A percentile compares a stretch with the other conserved stretches of the same genome.
Conservation (phyloP, 1,140 invertebrate species). For the Harlomillsia oculata region DNA sequence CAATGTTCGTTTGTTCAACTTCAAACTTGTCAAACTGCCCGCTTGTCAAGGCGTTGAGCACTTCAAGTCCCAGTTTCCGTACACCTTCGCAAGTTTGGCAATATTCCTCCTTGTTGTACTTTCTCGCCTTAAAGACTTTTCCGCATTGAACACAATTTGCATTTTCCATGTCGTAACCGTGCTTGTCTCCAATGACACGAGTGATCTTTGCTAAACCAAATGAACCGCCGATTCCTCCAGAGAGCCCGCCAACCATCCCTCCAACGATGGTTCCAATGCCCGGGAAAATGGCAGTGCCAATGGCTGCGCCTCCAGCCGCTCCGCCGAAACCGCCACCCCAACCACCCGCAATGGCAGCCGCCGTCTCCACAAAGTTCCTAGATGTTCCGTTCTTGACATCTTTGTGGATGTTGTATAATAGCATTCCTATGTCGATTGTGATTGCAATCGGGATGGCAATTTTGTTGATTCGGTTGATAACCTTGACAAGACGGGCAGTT, state of each 20-base stretch:
- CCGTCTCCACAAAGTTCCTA: conserved; percentile 8
- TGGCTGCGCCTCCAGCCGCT: not conserved
- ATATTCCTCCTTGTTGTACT: too few relatives aligned
- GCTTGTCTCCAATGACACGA: not conserved
- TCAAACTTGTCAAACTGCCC: too few relatives aligned
- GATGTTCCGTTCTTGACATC: not conserved
- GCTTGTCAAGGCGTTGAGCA: too few relatives aligned
- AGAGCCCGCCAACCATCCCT: not conserved
- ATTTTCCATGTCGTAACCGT: too few relatives aligned
- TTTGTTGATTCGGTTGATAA: conserved; percentile 8
- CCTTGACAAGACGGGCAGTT: not conserved
- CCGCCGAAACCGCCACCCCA: not conserved
- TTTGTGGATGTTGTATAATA: not conserved
- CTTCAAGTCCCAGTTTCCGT: too few relatives aligned
- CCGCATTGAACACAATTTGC: too few relatives aligned
- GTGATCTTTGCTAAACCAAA: not conserved
- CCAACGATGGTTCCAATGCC: conserved; percentile 6
- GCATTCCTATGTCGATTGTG: not conserved
- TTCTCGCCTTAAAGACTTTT: too few relatives aligned
- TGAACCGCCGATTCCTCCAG: conserved; percentile 2
- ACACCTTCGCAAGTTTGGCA: too few relatives aligned
- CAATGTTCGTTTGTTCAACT: too few relatives aligned
- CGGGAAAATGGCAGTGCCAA: not conserved
- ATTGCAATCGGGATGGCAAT: conserved; percentile 4
- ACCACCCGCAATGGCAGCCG: conserved; percentile 6